Evolutionary conservation across 2,797 vertebrate species (phyloP), one percentile per base, ranked within the genome.

Genomic region (Catharus ustulatus): DNA sequence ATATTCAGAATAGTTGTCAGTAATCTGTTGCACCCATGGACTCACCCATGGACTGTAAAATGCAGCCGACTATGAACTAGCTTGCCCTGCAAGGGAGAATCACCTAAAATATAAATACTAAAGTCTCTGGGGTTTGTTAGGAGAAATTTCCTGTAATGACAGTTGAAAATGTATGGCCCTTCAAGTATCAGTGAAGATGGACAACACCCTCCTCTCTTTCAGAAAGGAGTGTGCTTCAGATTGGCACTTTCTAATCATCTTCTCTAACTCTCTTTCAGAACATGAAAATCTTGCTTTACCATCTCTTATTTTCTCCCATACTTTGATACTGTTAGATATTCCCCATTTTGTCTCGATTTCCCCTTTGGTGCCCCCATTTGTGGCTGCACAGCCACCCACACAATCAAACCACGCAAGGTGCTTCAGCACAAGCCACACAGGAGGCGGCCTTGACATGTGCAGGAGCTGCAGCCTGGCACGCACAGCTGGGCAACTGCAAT

Each of bases 401-500:
- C 51, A 85, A 86, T 81, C 55, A 74, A 86, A 76, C 59, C 45
- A 19, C 4, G 85, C 59, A 14, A 23, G 77, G 14, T 43, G 81
- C 67, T 89, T 58, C 68, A 74, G 78, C 3, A 7, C 68, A 89
- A 74, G 77, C 49, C 92, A 93, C 86, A 79, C 92, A 94, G 77
- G 78, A 52, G 66, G 52, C 0, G 90, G 86, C 93, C 95, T 93
- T 93, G 96, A 93, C 92, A 54, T 0, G 21, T 29, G 71, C 73
- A 24, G 2, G 10, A 0, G 0, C 82, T 58, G 64, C 58, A 54
- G 91, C 57, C 64, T 49, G 38, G 81, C 86, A 57, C 1, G 1
- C 88, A 93, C 84, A 95, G 88, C 94, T 89, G 93, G 90, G 64
- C 86, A 90, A 88, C 90, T 71, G 78, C 81, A 93, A 93, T 92